These are phyloP conservation scores for Apamea monoglypha DNA, from an alignment of 2,888 invertebrate species.

Conservation along the genomic window DNA sequence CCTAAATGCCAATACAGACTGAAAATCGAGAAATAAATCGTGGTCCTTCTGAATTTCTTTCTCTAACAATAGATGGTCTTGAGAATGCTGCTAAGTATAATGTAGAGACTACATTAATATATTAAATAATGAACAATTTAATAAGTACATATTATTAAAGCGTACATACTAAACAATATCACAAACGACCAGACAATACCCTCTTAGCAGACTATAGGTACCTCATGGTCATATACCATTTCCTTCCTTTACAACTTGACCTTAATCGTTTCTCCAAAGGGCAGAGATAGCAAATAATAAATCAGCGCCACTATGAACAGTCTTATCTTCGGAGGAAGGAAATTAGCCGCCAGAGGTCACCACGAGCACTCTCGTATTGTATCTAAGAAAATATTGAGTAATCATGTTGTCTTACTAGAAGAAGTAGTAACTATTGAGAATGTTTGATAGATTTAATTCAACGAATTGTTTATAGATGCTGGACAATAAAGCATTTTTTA, in stretches of 20 bases:
- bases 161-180: not conserved
- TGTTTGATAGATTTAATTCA: not conserved
- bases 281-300: constrained; percentile 61
- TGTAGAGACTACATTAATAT: not conserved
- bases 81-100: not conserved
- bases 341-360: constrained; percentile 59
- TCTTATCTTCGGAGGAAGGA: constrained; percentile 63
- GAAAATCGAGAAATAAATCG: not conserved
- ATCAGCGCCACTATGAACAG: constrained; percentile 37
- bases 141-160: not conserved
- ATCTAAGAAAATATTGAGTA: constrained; percentile 16
- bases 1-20: not conserved
- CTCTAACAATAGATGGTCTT: not conserved
- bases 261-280: constrained; percentile 58
- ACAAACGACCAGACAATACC: constrained; percentile 10
- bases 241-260: constrained; percentile 51
- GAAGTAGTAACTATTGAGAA: not conserved
- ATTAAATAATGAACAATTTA: not conserved
- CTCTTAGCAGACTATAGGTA: constrained; percentile 5
- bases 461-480: not conserved
- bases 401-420: not conserved
- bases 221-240: constrained; percentile 19
- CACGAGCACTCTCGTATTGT: constrained; percentile 21
- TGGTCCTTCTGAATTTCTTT: not conserved
- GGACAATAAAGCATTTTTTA: not conserved